A percentile compares a stretch with the other conserved stretches of the same genome.
Evolutionary conservation across 2,888 invertebrate species (phyloP).

Genomic region (Trilocha varians): DNA sequence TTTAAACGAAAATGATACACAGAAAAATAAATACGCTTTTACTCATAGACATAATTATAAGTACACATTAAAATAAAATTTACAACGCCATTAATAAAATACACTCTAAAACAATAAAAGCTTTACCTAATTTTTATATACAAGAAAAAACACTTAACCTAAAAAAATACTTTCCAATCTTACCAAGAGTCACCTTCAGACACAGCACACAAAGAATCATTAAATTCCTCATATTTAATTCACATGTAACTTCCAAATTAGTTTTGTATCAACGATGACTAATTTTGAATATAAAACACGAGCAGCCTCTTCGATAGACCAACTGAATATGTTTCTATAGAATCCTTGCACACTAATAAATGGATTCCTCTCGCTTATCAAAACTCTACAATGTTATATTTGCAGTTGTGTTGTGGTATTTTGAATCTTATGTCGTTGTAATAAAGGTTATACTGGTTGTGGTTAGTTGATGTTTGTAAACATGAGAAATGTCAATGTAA

Average conservation of each 20-base stretch:
- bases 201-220: conserved; percentile 32
- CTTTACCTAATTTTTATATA: too few relatives aligned
- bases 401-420: background rate
- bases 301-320: conserved; percentile 22
- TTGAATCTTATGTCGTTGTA: conserved; percentile 3
- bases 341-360: conserved; percentile 30
- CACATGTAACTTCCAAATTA: conserved; percentile 10
- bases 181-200: conserved; percentile 19
- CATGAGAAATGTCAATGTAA: conserved; percentile 18
- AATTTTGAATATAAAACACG: conserved; percentile 22
- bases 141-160: too few relatives aligned
- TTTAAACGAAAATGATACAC: too few relatives aligned
- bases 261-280: conserved; percentile 13
- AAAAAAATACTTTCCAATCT: too few relatives aligned
- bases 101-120: too few relatives aligned
- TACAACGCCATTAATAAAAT: too few relatives aligned
- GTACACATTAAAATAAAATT: too few relatives aligned
- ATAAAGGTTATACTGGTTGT: conserved; percentile 8
- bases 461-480: conserved; percentile 13
- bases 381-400: background rate
- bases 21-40: too few relatives aligned
- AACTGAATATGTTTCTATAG: conserved; percentile 22
- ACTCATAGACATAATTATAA: too few relatives aligned
- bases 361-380: conserved; percentile 33
- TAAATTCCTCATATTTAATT: conserved; percentile 28